Base-by-base conservation (phyloP, 30 jellyfish, hydroid and myxozoan genomes). In the Pelagia noctiluca region DNA sequence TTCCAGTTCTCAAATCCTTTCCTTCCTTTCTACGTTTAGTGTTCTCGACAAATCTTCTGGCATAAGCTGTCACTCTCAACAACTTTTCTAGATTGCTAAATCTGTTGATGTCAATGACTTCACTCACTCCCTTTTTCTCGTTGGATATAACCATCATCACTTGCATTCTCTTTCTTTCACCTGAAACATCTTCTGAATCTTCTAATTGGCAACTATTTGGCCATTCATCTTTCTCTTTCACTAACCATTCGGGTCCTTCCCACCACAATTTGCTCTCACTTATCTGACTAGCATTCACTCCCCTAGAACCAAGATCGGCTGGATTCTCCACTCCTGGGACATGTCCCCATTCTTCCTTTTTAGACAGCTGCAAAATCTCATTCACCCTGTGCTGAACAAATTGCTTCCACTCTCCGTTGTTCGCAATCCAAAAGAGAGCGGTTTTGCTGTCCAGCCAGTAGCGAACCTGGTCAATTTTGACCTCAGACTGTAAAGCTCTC, bases 301-400 rank as follows among this genome's bases (percentile, higher is more conserved):
- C 93, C 25, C 93, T 83, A 3, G 93, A 83, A 3, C 80, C 93
- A 32, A 83, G 21, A 50, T 83, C 93, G 13, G 89, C 89, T 28
- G 89, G 89, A 61, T 78, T 78, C 69, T 62, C 82, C 21, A 31
- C 19, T n/a, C n/a, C n/a, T n/a, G n/a, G n/a, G n/a, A n/a, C n/a
- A n/a, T n/a, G n/a, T n/a, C n/a, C n/a, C n/a, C n/a, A n/a, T n/a
- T n/a, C n/a, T n/a, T n/a, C n/a, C n/a, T n/a, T n/a, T n/a, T n/a
- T n/a, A n/a, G n/a, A 38, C 89, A 79, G 13, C 26, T 46, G 0
- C 57, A 71, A 65, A 54, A 80, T n/a, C 79, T 42, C 89, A 79
- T 54, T 13, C 47, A 54, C 3, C 31, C 63, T 21, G 57, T 62
- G 2, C 49, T 36, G 2, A 2, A 66, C 93, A 36, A 64, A 79